Percentiles rank a stretch among this genome's conserved stretches.
Evolutionary conservation across 1,140 invertebrate species (phyloP).

Genomic region (Samia ricini): DNA sequence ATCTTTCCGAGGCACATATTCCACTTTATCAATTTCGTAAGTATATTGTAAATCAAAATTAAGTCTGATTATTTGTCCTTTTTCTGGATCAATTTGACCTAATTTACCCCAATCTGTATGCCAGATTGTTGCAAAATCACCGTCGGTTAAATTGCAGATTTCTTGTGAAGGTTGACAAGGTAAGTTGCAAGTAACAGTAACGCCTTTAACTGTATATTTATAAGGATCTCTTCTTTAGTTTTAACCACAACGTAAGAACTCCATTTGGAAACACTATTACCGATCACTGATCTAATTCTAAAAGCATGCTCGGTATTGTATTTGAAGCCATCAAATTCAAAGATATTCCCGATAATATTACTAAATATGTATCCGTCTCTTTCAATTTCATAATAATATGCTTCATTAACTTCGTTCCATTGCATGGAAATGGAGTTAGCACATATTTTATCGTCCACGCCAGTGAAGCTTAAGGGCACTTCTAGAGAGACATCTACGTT

Average conservation of each 20-base stretch:
- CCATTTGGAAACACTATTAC: constrained; percentile 46
- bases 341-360: constrained; percentile 37
- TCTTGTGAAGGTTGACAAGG: constrained; percentile 49
- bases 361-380: constrained; percentile 46
- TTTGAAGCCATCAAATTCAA: constrained; percentile 45
- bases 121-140: constrained; percentile 39
- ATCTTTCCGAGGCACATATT: constrained; percentile 48
- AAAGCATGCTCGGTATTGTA: constrained; percentile 40
- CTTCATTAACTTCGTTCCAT: constrained; percentile 37
- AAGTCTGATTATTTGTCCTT: constrained; percentile 32
- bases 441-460: constrained; percentile 24
- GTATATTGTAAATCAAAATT: constrained; percentile 47
- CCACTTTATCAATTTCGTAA: constrained; percentile 45
- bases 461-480: constrained; percentile 30
- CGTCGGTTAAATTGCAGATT: constrained; percentile 44
- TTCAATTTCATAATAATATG: constrained; percentile 57
- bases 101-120: constrained; percentile 45
- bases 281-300: constrained; percentile 42
- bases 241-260: constrained; percentile 36
- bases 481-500: constrained; percentile 21
- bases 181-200: constrained; percentile 48
- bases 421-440: constrained; percentile 32
- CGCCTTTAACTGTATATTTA: constrained; percentile 36
- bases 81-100: constrained; percentile 25
- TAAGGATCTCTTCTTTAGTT: constrained; percentile 36